Percentiles rank a stretch among this genome's conserved stretches.
phyloP scores from a whole-genome alignment of 2,113 vertebrate species.

The Grallaria varia region DNA sequence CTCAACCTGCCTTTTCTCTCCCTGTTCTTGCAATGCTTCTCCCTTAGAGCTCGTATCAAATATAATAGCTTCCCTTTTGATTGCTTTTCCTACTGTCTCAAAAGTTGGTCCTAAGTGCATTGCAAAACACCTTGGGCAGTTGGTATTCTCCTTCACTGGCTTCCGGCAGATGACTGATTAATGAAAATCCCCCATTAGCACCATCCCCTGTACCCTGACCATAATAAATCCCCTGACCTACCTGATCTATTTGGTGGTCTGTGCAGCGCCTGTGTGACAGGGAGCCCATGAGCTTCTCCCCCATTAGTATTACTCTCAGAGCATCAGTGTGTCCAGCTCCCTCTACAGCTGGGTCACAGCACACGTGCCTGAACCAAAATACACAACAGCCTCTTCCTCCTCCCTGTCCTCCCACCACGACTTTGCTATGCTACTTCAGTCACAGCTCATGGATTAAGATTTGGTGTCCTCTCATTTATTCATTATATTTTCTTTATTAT shows the following conservation, averaged over 20 bases:
- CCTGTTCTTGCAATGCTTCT: neutral
- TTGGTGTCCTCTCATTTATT: neutral
- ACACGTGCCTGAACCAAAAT: neutral
- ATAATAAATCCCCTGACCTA: neutral
- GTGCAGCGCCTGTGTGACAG: neutral
- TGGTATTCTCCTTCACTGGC: neutral
- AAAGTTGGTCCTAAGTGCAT: neutral
- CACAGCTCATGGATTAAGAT: neutral
- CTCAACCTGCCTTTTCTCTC: neutral
- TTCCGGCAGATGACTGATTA: neutral
- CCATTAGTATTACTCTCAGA: neutral
- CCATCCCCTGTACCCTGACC: neutral
- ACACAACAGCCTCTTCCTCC: neutral
- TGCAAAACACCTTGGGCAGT: neutral
- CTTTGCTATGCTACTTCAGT: neutral
- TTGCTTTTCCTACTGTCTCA: neutral
- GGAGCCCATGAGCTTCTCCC: neutral
- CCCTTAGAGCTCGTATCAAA: neutral
- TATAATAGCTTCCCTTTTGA: neutral
- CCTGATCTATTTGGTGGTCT: neutral
- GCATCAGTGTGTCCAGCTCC: neutral
- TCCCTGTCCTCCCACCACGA: fast-evolving
- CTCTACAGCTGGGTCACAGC: neutral
- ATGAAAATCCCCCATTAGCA: neutral
- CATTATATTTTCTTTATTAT: neutral